Base-by-base conservation (phyloP, 2,888 invertebrate species). In the Dasysyrphus tricinctus region DNA sequence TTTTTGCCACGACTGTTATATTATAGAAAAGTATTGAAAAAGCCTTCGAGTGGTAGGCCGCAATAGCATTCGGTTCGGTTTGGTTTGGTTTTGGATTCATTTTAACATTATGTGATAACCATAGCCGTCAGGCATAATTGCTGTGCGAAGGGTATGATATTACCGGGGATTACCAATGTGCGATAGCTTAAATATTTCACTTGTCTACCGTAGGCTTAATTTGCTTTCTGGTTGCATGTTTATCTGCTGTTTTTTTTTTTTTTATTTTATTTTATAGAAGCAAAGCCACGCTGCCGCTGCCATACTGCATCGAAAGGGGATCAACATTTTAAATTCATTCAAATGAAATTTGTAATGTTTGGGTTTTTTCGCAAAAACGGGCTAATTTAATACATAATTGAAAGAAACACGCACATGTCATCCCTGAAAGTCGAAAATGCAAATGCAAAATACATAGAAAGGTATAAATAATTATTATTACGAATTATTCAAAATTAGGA, bases 101-200 rank as follows among this genome's bases (percentile, higher is more conserved):
- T 80, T 81, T 65, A 81, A 76, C 49, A 81, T 76, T 76, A 76
- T 80, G 76, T 76, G 81, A 81, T 81, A 69, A 81, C 56, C 76
- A 72, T 75, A 42, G 76, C 81, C 76, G 57, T 72, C 65, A 76
- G 81, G 32, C 63, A 72, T 81, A 72, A 81, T 81, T 72, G 81
- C 65, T 67, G 67, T 67, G 67, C 49, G 34, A 67, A 67, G 67
- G 49, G 72, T 74, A 81, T 63, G 57, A 76, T 63, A 70, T 76
- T 81, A 63, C 76, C 72, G 70, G 81, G 69, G 81, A 81, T 81
- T 76, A 81, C 76, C 76, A 49, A 57, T 76, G 76, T 76, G 76
- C 76, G 81, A 65, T 76, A 81, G 76, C 49, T 56, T 47, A 49
- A 81, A 81, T 81, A 81, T 81, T 76, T 81, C 70, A 81, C 49